Conservation (phyloP, 2,113 vertebrate species). For the Myotis brandtii region DNA sequence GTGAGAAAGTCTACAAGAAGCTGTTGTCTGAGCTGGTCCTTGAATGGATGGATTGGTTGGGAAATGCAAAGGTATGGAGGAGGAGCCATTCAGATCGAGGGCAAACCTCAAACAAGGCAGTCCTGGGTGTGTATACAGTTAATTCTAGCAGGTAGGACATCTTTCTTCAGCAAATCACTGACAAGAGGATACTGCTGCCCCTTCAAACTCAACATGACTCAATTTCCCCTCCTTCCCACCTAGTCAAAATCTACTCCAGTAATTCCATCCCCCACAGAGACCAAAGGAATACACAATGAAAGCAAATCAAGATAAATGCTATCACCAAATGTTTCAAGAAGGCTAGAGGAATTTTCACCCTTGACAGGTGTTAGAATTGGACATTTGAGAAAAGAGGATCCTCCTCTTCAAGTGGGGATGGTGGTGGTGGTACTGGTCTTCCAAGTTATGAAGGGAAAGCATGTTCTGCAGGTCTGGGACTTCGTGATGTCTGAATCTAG, state of each 20-base stretch:
- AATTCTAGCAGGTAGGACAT: not conserved
- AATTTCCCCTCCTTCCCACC: not conserved
- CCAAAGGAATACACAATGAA: constrained; percentile 26
- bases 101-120: constrained; percentile 15
- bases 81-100: not conserved
- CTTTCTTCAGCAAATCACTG: not conserved
- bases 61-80: not conserved
- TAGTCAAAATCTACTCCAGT: not conserved
- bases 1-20: not conserved
- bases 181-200: not conserved
- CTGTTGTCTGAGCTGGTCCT: not conserved
- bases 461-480: not conserved
- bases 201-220: not conserved
- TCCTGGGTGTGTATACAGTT: not conserved
- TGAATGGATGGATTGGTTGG: not conserved
- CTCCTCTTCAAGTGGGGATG: not conserved
- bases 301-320: constrained; percentile 16
- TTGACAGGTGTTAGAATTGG: not conserved
- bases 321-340: constrained; percentile 24
- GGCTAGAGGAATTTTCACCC: constrained; percentile 22
- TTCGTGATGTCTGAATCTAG: not conserved
- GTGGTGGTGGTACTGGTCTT: not conserved
- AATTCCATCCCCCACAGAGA: not conserved
- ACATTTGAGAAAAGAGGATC: not conserved
- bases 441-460: constrained; percentile 10